phyloP scores from a whole-genome alignment of 2,888 invertebrate species.

The Mamestra brassicae region DNA sequence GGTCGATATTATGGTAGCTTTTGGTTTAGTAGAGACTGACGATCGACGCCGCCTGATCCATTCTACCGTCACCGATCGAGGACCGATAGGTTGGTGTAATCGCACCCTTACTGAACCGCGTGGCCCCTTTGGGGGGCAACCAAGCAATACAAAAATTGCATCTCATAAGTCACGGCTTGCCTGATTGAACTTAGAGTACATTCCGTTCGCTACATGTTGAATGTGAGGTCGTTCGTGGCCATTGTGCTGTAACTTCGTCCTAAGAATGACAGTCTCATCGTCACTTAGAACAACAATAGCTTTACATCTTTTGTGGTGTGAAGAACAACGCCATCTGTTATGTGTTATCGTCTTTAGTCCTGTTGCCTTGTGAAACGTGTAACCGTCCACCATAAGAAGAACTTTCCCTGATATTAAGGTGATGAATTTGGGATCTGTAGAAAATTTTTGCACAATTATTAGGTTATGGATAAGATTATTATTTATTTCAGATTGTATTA shows the following conservation, averaged over 20 bases:
- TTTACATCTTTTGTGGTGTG: conserved; percentile 46
- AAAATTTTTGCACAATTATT: conserved; percentile 13
- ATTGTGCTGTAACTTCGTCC: conserved; percentile 45
- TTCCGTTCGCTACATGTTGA: conserved; percentile 19
- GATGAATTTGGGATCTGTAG: conserved; percentile 47
- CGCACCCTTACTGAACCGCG: too few species aligned
- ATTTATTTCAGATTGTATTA: background rate
- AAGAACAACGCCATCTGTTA: conserved; percentile 61
- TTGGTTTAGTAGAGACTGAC: background rate
- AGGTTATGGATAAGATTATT: background rate
- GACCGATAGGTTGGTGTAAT: background rate
- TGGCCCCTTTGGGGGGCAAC: too few species aligned
- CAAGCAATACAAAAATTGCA: too few species aligned
- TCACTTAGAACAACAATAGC: conserved; percentile 49
- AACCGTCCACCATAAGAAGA: conserved; percentile 51
- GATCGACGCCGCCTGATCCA: background rate
- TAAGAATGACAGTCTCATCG: conserved; percentile 33
- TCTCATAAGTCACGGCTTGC: background rate
- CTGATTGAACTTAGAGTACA: conserved; percentile 13
- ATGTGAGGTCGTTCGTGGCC: conserved; percentile 55
- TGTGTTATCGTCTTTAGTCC: conserved; percentile 26
- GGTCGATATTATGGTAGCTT: background rate
- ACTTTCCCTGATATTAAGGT: conserved; percentile 44
- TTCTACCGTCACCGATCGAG: background rate
- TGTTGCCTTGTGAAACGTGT: conserved; percentile 54